Evolutionary conservation across 2,113 vertebrate genomes (phyloP).

Genomic region (Apaloderma vittatum): DNA sequence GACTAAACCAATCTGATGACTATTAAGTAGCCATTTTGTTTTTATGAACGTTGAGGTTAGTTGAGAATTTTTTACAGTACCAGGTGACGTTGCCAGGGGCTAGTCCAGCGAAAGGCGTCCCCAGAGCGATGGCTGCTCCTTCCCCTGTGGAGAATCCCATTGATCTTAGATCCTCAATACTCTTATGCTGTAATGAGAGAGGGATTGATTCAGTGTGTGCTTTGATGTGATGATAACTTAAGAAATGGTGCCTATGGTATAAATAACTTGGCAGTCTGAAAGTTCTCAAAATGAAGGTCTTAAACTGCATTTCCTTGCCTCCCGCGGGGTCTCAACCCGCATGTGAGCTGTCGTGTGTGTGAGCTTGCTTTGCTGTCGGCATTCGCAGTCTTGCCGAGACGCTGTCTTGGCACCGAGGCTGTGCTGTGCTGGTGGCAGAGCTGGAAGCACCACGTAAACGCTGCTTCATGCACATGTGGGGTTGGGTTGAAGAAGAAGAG

Average conservation of each 20-base stretch:
- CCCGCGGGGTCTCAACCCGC: fast-evolving
- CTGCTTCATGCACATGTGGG: not conserved
- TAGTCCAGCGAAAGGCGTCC: not conserved
- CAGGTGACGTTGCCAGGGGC: not conserved
- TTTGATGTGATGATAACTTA: not conserved
- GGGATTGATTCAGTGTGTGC: not conserved
- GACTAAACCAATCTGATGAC: not conserved
- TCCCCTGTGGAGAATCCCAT: not conserved
- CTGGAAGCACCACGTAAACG: fast-evolving
- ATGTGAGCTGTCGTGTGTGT: fast-evolving
- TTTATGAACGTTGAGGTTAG: not conserved
- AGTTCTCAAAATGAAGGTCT: not conserved
- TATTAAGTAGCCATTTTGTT: not conserved
- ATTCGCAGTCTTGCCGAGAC: fast-evolving
- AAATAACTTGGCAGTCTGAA: not conserved
- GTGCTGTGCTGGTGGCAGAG: fast-evolving
- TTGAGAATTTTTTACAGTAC: not conserved
- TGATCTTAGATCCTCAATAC: not conserved
- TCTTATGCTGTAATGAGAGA: fast-evolving
- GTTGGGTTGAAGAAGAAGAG: not conserved
- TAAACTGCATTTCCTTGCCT: not conserved
- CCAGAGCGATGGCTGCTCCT: not conserved
- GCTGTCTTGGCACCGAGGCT: not conserved
- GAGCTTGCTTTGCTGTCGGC: not conserved
- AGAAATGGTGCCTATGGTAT: not conserved